A percentile compares a stretch with the other conserved stretches of the same genome.
Evolutionary conservation across 2,113 vertebrate species (phyloP).

Genomic region (Ictalurus punctatus): DNA sequence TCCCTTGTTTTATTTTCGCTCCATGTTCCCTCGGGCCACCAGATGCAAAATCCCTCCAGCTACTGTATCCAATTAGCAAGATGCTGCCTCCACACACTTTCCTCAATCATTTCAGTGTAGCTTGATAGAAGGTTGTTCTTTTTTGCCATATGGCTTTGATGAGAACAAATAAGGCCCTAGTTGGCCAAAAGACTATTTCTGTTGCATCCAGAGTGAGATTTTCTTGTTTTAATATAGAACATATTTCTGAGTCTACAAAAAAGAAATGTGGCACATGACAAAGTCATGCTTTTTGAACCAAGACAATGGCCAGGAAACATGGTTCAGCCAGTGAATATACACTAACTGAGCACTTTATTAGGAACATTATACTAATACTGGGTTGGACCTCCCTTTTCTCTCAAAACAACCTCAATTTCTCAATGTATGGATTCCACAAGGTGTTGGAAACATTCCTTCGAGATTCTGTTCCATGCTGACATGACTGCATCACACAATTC

Average conservation of each 20-base stretch:
- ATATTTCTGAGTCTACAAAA: not conserved
- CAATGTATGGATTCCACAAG: not conserved
- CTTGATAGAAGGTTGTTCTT: slow-evolving; percentile 58
- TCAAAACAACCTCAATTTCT: not conserved
- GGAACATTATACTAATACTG: not conserved
- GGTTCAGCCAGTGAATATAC: not conserved
- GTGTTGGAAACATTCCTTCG: not conserved
- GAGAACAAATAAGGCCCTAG: slow-evolving; percentile 61
- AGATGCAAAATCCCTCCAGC: slow-evolving; percentile 67
- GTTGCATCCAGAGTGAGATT: not conserved
- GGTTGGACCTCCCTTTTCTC: not conserved
- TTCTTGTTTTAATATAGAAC: not conserved
- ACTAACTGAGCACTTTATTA: not conserved
- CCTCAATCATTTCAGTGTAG: slow-evolving; percentile 46
- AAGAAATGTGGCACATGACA: not conserved
- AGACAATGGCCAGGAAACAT: not conserved
- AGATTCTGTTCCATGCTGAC: not conserved
- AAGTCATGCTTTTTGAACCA: slow-evolving; percentile 9
- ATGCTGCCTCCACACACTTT: slow-evolving; percentile 46
- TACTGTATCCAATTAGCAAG: slow-evolving; percentile 73
- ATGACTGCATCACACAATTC: not conserved
- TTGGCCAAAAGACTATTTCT: slow-evolving; percentile 50
- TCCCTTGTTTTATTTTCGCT: slow-evolving; percentile 55
- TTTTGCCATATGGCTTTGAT: slow-evolving; percentile 60
- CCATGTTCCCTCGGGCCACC: slow-evolving; percentile 60